A percentile compares a stretch with the other conserved stretches of the same genome.
Evolutionary conservation across 2,888 invertebrate genomes (phyloP).

Genomic region (Xanthostigma xanthostigma): DNA sequence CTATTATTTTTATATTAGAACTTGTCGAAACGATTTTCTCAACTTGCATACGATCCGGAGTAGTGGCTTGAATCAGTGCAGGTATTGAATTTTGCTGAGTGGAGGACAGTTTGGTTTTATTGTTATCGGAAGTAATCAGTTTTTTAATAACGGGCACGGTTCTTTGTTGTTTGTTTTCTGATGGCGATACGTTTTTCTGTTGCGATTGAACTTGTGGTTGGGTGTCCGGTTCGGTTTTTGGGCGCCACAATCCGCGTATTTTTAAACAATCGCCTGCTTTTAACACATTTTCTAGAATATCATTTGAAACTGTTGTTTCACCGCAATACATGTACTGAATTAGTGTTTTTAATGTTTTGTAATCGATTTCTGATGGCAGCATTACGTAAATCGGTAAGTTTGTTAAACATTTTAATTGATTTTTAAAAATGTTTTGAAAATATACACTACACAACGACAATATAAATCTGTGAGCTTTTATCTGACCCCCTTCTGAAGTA

Average conservation of each 20-base stretch:
- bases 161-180: not conserved
- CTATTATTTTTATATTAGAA: not conserved
- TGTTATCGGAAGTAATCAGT: not conserved
- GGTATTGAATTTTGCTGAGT: no score
- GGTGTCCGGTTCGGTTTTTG: conserved; percentile 36
- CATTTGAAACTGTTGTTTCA: conserved; percentile 73
- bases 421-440: conserved; percentile 37
- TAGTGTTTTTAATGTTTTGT: conserved; percentile 63
- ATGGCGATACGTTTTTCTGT: conserved; percentile 22
- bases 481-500: conserved; percentile 63
- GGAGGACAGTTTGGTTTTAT: not conserved
- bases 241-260: conserved; percentile 66
- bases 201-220: conserved; percentile 15
- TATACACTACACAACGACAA: conserved; percentile 66
- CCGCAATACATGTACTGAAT: conserved; percentile 75
- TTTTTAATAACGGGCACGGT: not conserved
- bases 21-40: not conserved
- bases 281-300: conserved; percentile 63
- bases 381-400: conserved; percentile 45
- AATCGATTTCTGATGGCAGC: conserved; percentile 66
- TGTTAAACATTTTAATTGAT: conserved; percentile 19
- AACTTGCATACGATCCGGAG: not conserved
- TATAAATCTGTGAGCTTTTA: conserved; percentile 74
- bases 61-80: no score
- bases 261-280: conserved; percentile 70